Evolutionary conservation across 2,113 vertebrate genomes (phyloP), one percentile per base, ranked within the genome.

Genomic region (Stomatorhinus ivindoensis): DNA sequence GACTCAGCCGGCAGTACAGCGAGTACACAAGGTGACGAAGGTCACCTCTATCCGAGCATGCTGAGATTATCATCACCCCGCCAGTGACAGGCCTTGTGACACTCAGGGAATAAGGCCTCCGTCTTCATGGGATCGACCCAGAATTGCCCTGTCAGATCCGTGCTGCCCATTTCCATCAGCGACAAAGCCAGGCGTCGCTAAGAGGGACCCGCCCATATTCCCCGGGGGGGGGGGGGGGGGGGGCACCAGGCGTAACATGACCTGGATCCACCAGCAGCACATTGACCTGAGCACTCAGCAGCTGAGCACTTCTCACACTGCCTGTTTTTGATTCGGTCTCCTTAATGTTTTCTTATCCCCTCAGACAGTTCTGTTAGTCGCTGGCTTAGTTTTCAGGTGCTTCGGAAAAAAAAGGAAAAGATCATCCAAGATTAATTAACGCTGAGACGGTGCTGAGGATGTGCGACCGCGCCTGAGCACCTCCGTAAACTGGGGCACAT

Each of bases 121-220:
- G 93, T 90, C 93, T 94, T 93, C 92, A 90, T 5, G 89, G 93
- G 92, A 95, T 94, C 88, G 92, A 95, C 94, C 93, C 86, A 47
- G 91, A 91, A 92, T 90, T 91, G 89, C 92, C 53, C 91, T 93
- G 92, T 93, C 93, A 76, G 91, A 90, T 94, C 89, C 82, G 90
- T 89, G 92, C 90, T 92, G 89, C 91, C 42, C 58, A 90, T 90
- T 91, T 90, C 90, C 89, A 89, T 95, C 94, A 94, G 88, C 88
- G 13, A 61, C 80, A 91, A 92, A 93, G 91, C 91, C 89, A 92
- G 91, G 88, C 90, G n/a, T 93, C 90, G 92, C 90, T 93, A 94
- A 93, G 89, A 51, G 89, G 89, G 91, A 82, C 47, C 3, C 46
- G 24, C 89, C 90, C n/a, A 21, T 13, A 44, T 90, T 88, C 90